A percentile compares a stretch with the other conserved stretches of the same genome.
phyloP scores from a whole-genome alignment of 2,888 invertebrate genomes.

The Amphipoea lucens region DNA sequence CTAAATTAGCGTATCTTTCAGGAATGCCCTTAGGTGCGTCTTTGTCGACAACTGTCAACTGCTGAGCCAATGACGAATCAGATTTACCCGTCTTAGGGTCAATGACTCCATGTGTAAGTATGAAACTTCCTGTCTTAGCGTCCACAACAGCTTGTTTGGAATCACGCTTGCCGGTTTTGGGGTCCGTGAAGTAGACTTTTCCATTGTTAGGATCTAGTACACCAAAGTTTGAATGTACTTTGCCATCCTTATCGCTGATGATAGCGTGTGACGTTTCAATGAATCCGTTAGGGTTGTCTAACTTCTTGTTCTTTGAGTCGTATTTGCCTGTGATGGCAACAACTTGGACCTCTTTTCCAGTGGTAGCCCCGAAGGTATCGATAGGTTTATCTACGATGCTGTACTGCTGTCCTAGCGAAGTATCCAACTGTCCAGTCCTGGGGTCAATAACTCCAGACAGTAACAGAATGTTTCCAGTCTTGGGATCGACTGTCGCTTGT shows the following conservation, averaged over 20 bases:
- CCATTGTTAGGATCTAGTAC: constrained; percentile 91
- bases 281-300: constrained; percentile 90
- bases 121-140: constrained; percentile 89
- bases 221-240: constrained; percentile 92
- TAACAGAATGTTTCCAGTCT: constrained; percentile 89
- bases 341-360: constrained; percentile 89
- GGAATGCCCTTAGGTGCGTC: constrained; percentile 86
- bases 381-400: constrained; percentile 91
- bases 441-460: constrained; percentile 90
- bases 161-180: constrained; percentile 91
- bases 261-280: constrained; percentile 89
- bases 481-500: constrained; percentile 86
- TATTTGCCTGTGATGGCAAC: constrained; percentile 91
- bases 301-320: constrained; percentile 90
- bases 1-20: constrained; percentile 87
- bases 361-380: constrained; percentile 81
- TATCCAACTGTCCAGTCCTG: constrained; percentile 90
- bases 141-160: constrained; percentile 91
- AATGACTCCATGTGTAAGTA: constrained; percentile 90
- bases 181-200: constrained; percentile 90
- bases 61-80: constrained; percentile 92
- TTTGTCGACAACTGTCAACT: constrained; percentile 86
- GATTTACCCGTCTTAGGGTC: constrained; percentile 91
- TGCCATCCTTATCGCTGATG: constrained; percentile 93
- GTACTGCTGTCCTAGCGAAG: constrained; percentile 90